Evolutionary conservation across 2,113 vertebrate genomes (phyloP).

Genomic region (Elephas maximus): DNA sequence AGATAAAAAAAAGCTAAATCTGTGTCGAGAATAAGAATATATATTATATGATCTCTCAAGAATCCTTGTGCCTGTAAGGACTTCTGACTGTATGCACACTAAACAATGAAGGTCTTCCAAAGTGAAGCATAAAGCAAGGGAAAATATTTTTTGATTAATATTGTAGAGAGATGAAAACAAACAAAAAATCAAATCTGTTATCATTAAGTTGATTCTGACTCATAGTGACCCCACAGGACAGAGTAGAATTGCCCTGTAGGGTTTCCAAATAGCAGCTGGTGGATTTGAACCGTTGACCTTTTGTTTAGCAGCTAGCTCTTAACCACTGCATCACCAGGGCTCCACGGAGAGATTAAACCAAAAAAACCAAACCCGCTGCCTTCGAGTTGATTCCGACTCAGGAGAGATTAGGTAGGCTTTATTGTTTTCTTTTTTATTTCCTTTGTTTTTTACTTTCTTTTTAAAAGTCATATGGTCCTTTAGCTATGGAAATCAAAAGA

Average conservation of each 20-base stretch:
- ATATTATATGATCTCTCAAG: not conserved
- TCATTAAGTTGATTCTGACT: too few species aligned
- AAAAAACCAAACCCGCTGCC: too few species aligned
- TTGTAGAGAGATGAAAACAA: not conserved
- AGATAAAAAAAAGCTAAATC: not conserved
- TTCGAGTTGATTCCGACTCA: too few species aligned
- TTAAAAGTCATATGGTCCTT: not conserved
- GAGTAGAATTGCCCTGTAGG: too few species aligned
- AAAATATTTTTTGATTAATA: not conserved
- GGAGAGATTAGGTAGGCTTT: not conserved
- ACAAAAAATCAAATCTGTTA: too few species aligned
- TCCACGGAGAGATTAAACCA: not conserved
- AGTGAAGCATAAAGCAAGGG: not conserved
- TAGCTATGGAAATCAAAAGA: not conserved
- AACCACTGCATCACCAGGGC: too few species aligned
- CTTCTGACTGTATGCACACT: not conserved
- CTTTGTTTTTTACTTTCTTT: not conserved
- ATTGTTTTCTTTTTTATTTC: not conserved
- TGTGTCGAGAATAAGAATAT: accelerated
- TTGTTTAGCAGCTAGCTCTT: too few species aligned
- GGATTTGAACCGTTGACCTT: too few species aligned
- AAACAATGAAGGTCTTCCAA: not conserved
- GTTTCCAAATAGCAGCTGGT: too few species aligned
- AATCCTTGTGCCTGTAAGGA: not conserved
- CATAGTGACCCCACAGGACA: too few species aligned